Percentiles rank a stretch among this genome's conserved stretches.
Evolutionary conservation across 2,888 invertebrate species (phyloP).

Genomic region (Drosophila leonis): DNA sequence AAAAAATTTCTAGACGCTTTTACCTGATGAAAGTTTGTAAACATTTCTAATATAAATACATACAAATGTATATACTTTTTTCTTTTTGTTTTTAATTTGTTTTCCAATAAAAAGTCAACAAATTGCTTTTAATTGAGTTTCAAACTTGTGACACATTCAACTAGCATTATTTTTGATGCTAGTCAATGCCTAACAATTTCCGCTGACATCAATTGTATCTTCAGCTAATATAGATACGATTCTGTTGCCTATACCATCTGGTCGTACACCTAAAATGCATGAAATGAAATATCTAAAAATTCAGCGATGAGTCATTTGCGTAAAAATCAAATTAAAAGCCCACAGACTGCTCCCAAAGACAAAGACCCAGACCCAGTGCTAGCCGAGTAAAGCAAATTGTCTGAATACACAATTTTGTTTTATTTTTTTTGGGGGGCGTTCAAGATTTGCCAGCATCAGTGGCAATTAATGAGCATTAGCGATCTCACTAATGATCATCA

Average conservation of each 20-base stretch:
- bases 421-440: constrained; percentile 38
- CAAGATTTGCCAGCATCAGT: constrained; percentile 39
- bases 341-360: constrained; percentile 6
- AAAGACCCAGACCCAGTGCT: not conserved
- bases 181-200: constrained; percentile 51
- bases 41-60: not conserved
- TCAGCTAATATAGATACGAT: constrained; percentile 27
- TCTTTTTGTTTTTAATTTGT: too few species aligned
- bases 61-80: not conserved
- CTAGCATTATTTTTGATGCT: not conserved
- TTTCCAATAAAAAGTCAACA: constrained; percentile 3
- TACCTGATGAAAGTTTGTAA: not conserved
- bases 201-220: constrained; percentile 71
- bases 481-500: not conserved
- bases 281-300: constrained; percentile 70
- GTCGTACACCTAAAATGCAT: constrained; percentile 56
- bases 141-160: constrained; percentile 42
- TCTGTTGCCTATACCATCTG: constrained; percentile 59
- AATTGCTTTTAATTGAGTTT: constrained; percentile 28
- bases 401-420: constrained; percentile 25
- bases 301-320: constrained; percentile 67
- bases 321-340: constrained; percentile 62
- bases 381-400: constrained; percentile 24
- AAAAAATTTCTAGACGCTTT: not conserved
- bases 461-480: constrained; percentile 7